Conservation (phyloP, 2,113 vertebrate species). For the Pituophis catenifer region DNA sequence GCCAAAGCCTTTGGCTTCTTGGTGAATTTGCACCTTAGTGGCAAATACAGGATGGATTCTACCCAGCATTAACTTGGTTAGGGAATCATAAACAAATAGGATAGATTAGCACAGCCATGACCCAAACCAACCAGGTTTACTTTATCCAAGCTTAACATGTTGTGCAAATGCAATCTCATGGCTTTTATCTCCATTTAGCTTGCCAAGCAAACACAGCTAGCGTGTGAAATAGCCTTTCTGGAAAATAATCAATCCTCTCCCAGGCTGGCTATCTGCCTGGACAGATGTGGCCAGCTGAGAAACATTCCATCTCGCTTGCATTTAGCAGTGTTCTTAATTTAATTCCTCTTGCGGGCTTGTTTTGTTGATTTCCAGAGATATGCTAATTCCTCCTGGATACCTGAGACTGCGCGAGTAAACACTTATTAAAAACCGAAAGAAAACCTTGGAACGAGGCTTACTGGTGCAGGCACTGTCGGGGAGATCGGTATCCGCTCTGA, state of each 20-base stretch:
- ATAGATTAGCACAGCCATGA: neutral
- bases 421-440: neutral
- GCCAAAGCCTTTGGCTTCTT: neutral
- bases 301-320: neutral
- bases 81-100: neutral
- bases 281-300: neutral
- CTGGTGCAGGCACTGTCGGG: slow-evolving; percentile 90
- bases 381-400: neutral
- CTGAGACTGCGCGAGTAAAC: neutral
- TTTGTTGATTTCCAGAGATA: neutral
- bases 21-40: neutral
- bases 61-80: neutral
- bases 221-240: neutral
- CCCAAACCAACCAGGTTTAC: neutral
- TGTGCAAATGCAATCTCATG: neutral
- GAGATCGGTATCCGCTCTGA: slow-evolving; percentile 84
- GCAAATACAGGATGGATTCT: neutral
- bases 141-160: neutral
- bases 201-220: neutral
- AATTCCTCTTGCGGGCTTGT: neutral
- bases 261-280: neutral
- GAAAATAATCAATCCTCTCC: neutral
- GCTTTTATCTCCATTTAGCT: neutral
- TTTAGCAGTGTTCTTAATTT: neutral
- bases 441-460: slow-evolving; percentile 65